Base-by-base conservation (phyloP, 2,888 invertebrate genomes). In the Oligia latruncula region DNA sequence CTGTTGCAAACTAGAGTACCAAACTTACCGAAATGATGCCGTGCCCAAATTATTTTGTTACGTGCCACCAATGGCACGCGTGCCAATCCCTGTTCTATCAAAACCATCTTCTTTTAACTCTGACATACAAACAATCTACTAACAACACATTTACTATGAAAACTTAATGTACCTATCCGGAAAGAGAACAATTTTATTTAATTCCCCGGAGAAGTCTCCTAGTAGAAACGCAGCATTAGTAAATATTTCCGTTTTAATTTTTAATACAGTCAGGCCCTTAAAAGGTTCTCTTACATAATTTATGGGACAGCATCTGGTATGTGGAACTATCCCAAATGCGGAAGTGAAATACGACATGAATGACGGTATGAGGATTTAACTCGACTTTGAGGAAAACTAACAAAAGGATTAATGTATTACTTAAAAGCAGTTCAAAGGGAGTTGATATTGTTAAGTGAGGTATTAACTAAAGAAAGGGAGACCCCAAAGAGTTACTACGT, bases 231-330 rank as follows among this genome's bases (percentile, higher is more conserved):
- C 55, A 52, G 72, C 65, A 75, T 84, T 87, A 85, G 84, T 74
- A 73, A 88, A 78, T 78, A 78, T 73, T 73, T 72, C 77, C 83
- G 49, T 81, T 87, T 87, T 67, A 88, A 87, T 88, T 81, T 88
- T 87, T 87, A 78, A 88, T 87, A 71, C 60, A 66, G 35, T 40
- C 55, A 46, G 62, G 35, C 78, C 74, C 86, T 77, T 88, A 85
- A 85, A 86, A 88, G 86, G 86, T 88, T 73, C 71, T 13, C 55
- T 17, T 88, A 13, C 46, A 73, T 85, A 78, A 86, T 86, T 86
- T 77, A 88, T 70, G 46, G n/a, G 52, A 52, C 20, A 60, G 0
- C 80, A 78, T 60, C 71, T 85, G 80, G 67, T 58, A 35, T 66
- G 72, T 70, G 64, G 43, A 80, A 80, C 79, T 79, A 74, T 80